Percentiles rank a stretch among this genome's conserved stretches.
Conservation (phyloP, 2,113 vertebrate species). For the Apaloderma vittatum region DNA sequence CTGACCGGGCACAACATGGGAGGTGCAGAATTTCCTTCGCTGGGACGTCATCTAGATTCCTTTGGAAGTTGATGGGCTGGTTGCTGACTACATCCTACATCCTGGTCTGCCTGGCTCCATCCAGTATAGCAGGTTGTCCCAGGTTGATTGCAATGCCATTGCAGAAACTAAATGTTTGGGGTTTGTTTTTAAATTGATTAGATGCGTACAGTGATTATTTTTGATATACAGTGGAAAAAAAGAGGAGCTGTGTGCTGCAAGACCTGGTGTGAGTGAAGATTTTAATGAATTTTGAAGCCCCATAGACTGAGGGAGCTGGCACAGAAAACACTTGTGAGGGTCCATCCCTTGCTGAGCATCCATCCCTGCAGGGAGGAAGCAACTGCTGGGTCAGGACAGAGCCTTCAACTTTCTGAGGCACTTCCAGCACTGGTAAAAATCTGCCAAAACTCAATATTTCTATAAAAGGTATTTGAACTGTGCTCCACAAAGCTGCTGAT, state of each 20-base stretch:
- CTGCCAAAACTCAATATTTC: not conserved
- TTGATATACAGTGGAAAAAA: not conserved
- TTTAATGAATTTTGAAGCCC: constrained; percentile 42
- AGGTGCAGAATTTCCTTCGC: not conserved
- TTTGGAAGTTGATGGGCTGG: not conserved
- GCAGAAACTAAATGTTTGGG: not conserved
- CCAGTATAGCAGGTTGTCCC: not conserved
- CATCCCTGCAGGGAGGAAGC: not conserved
- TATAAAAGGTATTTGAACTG: not conserved
- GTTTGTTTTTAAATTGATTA: not conserved
- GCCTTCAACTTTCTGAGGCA: not conserved
- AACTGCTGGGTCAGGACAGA: accelerated
- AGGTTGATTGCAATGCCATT: not conserved
- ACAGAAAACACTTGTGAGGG: not conserved
- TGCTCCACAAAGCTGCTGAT: not conserved
- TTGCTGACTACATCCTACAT: not conserved
- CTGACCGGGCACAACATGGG: not conserved
- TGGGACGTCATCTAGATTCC: not conserved
- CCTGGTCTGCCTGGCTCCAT: not conserved
- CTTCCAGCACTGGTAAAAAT: not conserved
- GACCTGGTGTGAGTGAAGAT: not conserved
- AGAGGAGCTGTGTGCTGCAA: not conserved
- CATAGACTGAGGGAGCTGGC: not conserved
- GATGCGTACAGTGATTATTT: not conserved
- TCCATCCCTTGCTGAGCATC: no score